These are phyloP conservation scores for Entelurus aequoreus DNA, from an alignment of 2,113 vertebrate species.

Conservation along the genomic window DNA sequence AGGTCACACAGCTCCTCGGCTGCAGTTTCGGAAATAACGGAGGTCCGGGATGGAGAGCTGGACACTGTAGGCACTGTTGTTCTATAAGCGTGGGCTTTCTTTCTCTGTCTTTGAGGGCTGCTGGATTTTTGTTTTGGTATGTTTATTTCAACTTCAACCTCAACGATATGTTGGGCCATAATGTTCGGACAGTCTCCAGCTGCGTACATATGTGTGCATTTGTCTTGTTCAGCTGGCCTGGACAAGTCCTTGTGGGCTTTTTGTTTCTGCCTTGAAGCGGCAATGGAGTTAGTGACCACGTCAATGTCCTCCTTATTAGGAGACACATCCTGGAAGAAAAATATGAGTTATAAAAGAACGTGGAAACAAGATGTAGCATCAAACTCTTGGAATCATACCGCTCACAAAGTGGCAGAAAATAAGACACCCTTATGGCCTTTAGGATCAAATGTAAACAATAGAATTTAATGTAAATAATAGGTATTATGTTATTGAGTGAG, in stretches of 20 bases:
- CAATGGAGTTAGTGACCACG: constrained; percentile 3
- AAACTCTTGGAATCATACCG: no score
- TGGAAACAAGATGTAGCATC: not conserved
- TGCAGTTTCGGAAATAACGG: constrained; percentile 65
- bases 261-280: constrained; percentile 32
- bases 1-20: constrained; percentile 65
- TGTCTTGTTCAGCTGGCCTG: constrained; percentile 1
- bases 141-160: constrained; percentile 56
- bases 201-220: not conserved
- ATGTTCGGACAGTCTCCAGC: constrained; percentile 1
- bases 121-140: constrained; percentile 37
- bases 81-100: not conserved
- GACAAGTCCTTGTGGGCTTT: constrained; percentile 57
- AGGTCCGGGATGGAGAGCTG: constrained; percentile 57
- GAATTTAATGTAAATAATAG: no score
- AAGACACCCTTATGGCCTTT: no score
- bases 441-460: not conserved
- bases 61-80: not conserved
- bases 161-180: constrained; percentile 12
- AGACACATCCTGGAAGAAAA: constrained; percentile 37
- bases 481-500: not conserved
- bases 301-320: constrained; percentile 13
- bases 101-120: constrained; percentile 38
- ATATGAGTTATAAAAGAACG: not conserved
- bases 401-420: no score